Base-by-base conservation (phyloP, 2,113 vertebrate species). In the Benitochromis conjunctus region DNA sequence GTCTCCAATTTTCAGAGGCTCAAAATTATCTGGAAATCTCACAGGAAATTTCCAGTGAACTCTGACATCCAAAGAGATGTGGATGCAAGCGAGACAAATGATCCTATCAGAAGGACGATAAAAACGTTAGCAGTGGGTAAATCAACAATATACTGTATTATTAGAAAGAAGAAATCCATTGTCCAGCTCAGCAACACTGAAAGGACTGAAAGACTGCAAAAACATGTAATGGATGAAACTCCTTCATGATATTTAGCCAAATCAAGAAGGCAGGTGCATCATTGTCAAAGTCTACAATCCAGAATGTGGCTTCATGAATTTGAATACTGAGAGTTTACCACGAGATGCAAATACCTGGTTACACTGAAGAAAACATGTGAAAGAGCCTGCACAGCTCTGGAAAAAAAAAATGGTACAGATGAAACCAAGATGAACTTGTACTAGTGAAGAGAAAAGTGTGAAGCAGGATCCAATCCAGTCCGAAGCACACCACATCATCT, bases 261-360 rank as follows among this genome's bases (percentile, higher is more conserved):
- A 16, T 69, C 12, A 69, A 4, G n/a, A 41, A 41, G 36, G 36
- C n/a, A 69, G 38, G 34, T 64, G 31, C 58, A 36, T 31, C 5
- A 2, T 13, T 66, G 62, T 66, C 19, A 43, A 14, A 69, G n/a
- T 24, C 2, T n/a, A 1, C 18, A 7, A 62, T 36, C 58, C 62
- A 43, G 19, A 21, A 24, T 14, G n/a, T 41, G 36, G 7, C 3
- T 41, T 69, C 2, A 43, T 5, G 0, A 43, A 1, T 69, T 24
- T 46, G n/a, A 69, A 43, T 26, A 6, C 7, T 26, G 38, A 69
- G 38, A 24, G 21, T 46, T 71, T 10, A 71, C 1, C 16, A 26
- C 16, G 13, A 71, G n/a, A 24, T 71, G 38, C 38, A 71, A 43
- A 43, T 24, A 43, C 3, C 64, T 69, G 64, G 64, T 69, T 69